Percentiles rank a stretch among this genome's conserved stretches.
Evolutionary conservation across 2,113 vertebrate genomes (phyloP).

Genomic region (Seriola quinqueradiata): DNA sequence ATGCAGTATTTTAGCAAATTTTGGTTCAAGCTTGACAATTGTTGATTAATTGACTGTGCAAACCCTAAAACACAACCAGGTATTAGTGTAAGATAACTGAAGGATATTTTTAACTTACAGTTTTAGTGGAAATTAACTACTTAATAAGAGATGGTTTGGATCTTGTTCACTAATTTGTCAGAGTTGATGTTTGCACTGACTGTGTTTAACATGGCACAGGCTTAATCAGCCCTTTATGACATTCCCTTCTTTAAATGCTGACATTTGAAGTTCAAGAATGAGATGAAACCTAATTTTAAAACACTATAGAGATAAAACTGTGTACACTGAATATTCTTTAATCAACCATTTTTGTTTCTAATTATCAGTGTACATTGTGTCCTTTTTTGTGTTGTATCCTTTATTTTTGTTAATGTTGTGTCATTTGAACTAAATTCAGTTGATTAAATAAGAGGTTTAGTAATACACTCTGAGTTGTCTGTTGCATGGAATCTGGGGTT

Average conservation of each 20-base stretch:
- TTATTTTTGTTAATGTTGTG: not conserved
- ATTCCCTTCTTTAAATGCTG: too few species aligned
- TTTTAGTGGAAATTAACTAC: too few species aligned
- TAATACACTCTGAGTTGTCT: not conserved
- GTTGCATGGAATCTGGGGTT: not conserved
- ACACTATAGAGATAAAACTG: not conserved
- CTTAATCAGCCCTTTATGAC: not conserved
- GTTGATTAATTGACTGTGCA: not conserved
- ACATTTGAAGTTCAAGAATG: too few species aligned
- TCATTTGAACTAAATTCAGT: not conserved
- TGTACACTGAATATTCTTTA: not conserved
- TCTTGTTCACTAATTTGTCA: too few species aligned
- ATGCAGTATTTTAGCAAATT: not conserved
- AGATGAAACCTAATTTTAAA: not conserved
- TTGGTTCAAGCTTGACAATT: too few species aligned
- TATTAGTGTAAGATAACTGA: not conserved
- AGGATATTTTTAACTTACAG: not conserved
- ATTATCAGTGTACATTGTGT: not conserved
- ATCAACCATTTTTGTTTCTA: not conserved
- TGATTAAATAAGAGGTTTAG: not conserved
- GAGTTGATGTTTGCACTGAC: too few species aligned
- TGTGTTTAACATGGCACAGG: not conserved
- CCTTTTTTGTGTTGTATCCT: not conserved
- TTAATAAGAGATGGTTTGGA: too few species aligned
- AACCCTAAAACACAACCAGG: not conserved